Percentiles rank a stretch among this genome's conserved stretches.
Conservation (phyloP, 2,797 vertebrate genomes). For the Cynopterus sphinx region DNA sequence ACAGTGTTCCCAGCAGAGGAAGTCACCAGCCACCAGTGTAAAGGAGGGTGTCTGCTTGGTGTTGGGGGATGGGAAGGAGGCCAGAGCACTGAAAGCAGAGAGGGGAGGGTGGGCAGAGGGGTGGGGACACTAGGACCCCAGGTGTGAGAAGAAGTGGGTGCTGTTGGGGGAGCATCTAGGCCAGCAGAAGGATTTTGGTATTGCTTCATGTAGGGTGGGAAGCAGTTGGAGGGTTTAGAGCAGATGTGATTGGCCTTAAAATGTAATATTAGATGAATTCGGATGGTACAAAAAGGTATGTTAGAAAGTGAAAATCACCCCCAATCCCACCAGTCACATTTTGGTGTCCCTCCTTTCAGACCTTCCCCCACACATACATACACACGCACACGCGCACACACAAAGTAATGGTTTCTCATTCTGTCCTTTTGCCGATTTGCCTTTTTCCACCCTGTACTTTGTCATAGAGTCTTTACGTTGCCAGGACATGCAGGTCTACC, state of each 20-base stretch:
- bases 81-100: not conserved
- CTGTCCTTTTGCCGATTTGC: not conserved
- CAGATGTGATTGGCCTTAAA: not conserved
- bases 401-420: not conserved
- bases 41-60: not conserved
- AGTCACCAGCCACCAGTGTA: not conserved
- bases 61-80: not conserved
- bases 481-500: not conserved
- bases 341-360: not conserved
- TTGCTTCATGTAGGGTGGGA: not conserved
- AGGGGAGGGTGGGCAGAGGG: rapidly evolving
- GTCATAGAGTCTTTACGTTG: not conserved
- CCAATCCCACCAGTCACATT: not conserved
- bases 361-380: not conserved
- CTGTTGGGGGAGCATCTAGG: not conserved
- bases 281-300: not conserved
- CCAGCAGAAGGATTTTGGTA: not conserved
- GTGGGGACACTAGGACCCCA: not conserved
- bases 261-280: not conserved
- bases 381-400: rapidly evolving
- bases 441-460: not conserved
- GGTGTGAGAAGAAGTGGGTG: not conserved
- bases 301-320: not conserved
- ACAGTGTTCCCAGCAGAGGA: not conserved
- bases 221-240: not conserved